A percentile compares a stretch with the other conserved stretches of the same genome.
These are phyloP conservation scores for Etheostoma nigrum DNA, from an alignment of 2,797 vertebrate genomes.

Conservation along the genomic window DNA sequence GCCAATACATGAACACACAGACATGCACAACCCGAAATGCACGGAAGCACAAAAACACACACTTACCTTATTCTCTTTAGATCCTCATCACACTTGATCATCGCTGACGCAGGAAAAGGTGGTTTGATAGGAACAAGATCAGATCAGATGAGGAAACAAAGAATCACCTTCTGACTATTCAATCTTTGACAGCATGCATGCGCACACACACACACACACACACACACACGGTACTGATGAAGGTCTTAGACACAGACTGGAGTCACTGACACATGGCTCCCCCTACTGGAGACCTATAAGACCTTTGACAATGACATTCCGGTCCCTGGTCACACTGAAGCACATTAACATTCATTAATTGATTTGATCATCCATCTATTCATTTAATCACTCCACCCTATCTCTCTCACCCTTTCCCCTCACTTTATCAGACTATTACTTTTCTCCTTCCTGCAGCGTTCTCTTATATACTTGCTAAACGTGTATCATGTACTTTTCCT, in stretches of 20 bases:
- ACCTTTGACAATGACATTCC: constrained; percentile 78
- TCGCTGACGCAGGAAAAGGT: constrained; percentile 78
- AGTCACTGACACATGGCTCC: constrained; percentile 72
- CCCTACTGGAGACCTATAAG: constrained; percentile 81
- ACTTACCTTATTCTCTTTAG: constrained; percentile 64
- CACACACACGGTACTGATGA: constrained; percentile 36
- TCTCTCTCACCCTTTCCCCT: constrained; percentile 27
- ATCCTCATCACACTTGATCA: constrained; percentile 78
- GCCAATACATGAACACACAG: constrained; percentile 78
- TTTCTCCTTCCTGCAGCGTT: constrained; percentile 28
- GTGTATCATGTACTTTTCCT: background rate
- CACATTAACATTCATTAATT: constrained; percentile 78
- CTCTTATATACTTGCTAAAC: background rate
- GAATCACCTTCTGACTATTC: constrained; percentile 80
- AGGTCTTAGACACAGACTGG: constrained; percentile 65
- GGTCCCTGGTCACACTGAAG: constrained; percentile 57
- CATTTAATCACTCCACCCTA: constrained; percentile 62
- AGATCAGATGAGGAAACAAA: constrained; percentile 83
- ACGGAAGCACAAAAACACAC: constrained; percentile 28
- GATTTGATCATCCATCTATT: constrained; percentile 72
- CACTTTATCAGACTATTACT: constrained; percentile 31
- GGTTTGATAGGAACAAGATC: constrained; percentile 70
- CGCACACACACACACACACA: constrained; percentile 33
- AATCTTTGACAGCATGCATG: constrained; percentile 44
- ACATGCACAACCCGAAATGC: constrained; percentile 7